phyloP scores from a whole-genome alignment of 2,888 invertebrate species.

The Calliopum simillimum region DNA sequence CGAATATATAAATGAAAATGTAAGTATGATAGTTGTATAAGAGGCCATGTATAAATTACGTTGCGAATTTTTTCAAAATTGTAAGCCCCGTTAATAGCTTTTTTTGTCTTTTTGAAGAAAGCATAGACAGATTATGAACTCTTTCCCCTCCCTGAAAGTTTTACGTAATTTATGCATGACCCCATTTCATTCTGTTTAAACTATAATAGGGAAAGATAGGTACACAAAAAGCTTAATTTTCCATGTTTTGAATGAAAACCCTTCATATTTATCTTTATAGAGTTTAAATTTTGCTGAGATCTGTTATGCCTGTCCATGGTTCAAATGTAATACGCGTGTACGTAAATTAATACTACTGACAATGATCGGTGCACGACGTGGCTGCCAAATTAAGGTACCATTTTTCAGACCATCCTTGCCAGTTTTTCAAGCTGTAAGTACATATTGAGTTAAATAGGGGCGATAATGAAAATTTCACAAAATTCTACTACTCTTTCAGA shows the following conservation, averaged over 20 bases:
- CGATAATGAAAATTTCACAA: not conserved
- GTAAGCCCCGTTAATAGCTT: too few relatives aligned
- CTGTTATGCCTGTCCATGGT: conserved; percentile 18
- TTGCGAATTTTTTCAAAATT: too few relatives aligned
- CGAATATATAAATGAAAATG: conserved; percentile 23
- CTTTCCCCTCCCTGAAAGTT: too few relatives aligned
- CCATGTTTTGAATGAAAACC: too few relatives aligned
- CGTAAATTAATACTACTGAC: conserved; percentile 9
- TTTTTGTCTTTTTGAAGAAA: too few relatives aligned
- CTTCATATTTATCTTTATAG: not conserved
- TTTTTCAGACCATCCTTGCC: conserved; percentile 20
- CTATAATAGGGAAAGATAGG: too few relatives aligned
- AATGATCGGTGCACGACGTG: conserved; percentile 21
- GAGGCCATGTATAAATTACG: too few relatives aligned
- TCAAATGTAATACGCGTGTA: conserved; percentile 16
- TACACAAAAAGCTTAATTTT: not conserved
- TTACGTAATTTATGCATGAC: too few relatives aligned
- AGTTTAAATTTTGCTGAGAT: conserved; percentile 6
- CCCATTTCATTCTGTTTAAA: too few relatives aligned
- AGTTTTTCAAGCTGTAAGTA: conserved; percentile 23
- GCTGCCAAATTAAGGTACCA: conserved; percentile 6
- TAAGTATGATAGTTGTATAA: not conserved
- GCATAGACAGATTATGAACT: too few relatives aligned
- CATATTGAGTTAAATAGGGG: not conserved
- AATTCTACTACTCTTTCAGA: not conserved